Evolutionary conservation across 2,888 invertebrate genomes (phyloP).

Genomic region (Cantharis rustica): DNA sequence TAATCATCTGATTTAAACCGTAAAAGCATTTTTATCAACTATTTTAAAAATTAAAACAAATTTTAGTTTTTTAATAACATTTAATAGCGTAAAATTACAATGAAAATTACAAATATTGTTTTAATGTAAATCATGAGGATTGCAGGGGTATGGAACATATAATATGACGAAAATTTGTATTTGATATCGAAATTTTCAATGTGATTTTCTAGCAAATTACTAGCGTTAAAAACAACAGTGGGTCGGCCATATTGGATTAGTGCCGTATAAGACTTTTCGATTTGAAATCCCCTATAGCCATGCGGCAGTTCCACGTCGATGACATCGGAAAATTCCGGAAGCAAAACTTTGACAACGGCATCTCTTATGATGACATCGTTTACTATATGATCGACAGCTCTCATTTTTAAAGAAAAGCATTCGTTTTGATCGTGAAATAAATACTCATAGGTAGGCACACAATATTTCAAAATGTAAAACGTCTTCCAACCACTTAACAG

Average conservation of each 20-base stretch:
- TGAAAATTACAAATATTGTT: neutral
- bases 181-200: conserved; percentile 31
- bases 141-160: neutral
- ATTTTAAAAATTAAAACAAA: neutral
- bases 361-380: conserved; percentile 35
- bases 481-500: conserved; percentile 40
- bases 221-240: conserved; percentile 32
- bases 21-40: too few species aligned
- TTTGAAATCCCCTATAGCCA: conserved; percentile 12
- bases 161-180: conserved; percentile 25
- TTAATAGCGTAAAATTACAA: neutral
- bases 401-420: conserved; percentile 33
- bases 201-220: conserved; percentile 35
- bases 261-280: conserved; percentile 14
- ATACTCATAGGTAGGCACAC: conserved; percentile 38
- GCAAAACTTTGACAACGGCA: conserved; percentile 32
- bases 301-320: conserved; percentile 18
- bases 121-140: neutral
- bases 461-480: conserved; percentile 36
- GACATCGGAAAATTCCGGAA: conserved; percentile 36
- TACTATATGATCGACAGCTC: conserved; percentile 38
- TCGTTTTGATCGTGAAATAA: conserved; percentile 23
- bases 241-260: conserved; percentile 34
- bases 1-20: too few species aligned
- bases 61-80: neutral